phyloP scores from a whole-genome alignment of 2,113 vertebrate species.

The Amblyopsis rosae region DNA sequence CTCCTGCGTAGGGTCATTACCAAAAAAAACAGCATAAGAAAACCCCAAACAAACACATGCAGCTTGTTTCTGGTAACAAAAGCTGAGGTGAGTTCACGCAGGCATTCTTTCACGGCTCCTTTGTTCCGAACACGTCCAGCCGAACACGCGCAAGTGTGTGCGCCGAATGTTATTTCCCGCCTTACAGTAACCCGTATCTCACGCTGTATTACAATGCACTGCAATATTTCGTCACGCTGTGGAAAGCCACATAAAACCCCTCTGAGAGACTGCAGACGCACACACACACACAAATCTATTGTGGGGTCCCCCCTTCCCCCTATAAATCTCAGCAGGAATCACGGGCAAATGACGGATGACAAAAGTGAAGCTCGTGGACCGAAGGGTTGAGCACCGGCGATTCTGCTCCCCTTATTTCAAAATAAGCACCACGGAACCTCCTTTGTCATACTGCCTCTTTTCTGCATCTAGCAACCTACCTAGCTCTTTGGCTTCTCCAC shows the following conservation, averaged over 20 bases:
- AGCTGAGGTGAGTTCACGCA: too few relatives aligned
- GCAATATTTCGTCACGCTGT: background rate
- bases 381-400: too few relatives aligned
- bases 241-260: background rate
- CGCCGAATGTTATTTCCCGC: background rate
- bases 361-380: too few relatives aligned
- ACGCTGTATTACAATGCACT: conserved; percentile 20
- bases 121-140: conserved; percentile 8
- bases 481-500: conserved; percentile 10
- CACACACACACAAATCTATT: conserved; percentile 6
- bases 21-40: too few relatives aligned
- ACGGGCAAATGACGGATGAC: background rate
- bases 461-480: background rate
- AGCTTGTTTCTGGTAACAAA: too few relatives aligned
- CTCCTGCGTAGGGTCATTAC: too few relatives aligned
- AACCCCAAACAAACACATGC: too few relatives aligned
- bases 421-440: too few relatives aligned
- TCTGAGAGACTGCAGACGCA: too few relatives aligned
- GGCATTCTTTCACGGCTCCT: conserved; percentile 8
- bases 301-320: background rate
- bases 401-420: too few relatives aligned
- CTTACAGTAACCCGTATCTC: conserved; percentile 9
- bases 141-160: too few relatives aligned
- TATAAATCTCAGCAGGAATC: background rate
- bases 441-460: background rate